phyloP scores from a whole-genome alignment of 2,797 vertebrate genomes.

The Meriones psammophilus region DNA sequence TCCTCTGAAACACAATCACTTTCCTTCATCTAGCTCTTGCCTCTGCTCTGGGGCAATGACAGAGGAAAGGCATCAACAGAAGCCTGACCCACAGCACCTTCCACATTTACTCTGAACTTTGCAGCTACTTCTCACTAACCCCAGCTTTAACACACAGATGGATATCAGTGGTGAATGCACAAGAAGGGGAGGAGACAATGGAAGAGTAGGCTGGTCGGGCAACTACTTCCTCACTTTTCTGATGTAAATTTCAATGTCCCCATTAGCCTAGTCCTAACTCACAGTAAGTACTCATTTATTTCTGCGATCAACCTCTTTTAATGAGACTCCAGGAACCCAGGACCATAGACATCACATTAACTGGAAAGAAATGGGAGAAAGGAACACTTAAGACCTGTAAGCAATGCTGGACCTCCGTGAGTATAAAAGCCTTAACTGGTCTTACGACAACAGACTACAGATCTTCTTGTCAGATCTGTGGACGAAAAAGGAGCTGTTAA shows the following conservation, averaged over 20 bases:
- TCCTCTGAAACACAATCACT: not conserved
- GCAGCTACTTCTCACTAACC: not conserved
- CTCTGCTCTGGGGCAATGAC: not conserved
- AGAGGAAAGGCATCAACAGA: not conserved
- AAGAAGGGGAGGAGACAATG: not conserved
- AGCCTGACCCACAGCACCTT: not conserved
- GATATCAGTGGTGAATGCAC: not conserved
- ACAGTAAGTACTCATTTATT: not conserved
- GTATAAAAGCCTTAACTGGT: not conserved
- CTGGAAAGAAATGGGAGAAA: not conserved
- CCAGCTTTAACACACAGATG: not conserved
- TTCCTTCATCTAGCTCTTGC: accelerated
- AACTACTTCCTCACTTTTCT: not conserved
- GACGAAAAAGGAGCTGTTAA: not conserved
- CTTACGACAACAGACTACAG: not conserved
- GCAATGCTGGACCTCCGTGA: no score
- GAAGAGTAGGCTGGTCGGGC: not conserved
- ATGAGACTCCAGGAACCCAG: not conserved
- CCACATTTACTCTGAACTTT: not conserved
- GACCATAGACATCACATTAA: not conserved
- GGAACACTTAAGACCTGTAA: accelerated
- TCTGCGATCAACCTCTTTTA: not conserved
- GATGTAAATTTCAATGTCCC: not conserved
- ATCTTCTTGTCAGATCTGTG: not conserved
- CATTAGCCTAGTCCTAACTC: not conserved